Evolutionary conservation across 2,888 invertebrate genomes (phyloP), one percentile per base, ranked within the genome.

Genomic region (Parnassius orleans): DNA sequence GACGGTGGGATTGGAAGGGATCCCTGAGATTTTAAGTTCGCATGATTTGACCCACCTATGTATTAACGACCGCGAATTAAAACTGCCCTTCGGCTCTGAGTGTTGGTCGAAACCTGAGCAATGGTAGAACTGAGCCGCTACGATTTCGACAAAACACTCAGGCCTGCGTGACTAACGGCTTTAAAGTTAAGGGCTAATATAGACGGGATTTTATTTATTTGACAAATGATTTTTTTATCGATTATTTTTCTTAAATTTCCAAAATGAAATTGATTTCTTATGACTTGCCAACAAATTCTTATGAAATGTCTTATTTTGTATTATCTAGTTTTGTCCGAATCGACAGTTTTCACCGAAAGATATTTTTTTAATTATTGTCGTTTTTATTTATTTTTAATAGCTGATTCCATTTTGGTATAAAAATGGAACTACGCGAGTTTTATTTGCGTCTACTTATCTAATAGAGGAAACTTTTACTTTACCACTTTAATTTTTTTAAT

Each of bases 251-350:
- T 70, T 71, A 71, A 71, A 69, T 58, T 69, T 70, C 72, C 69
- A 33, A 33, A 70, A 71, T 51, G 54, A 62, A 66, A 60, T 69
- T 67, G 53, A 63, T 62, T 68, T 71, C 66, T 72, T 73, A 68
- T 73, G 72, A 79, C 85, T 84, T 85, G 85, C 85, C 85, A 82
- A 73, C 76, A 73, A 69, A 68, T 72, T 80, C 79, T 80, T 82
- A 78, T 81, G 59, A 63, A 60, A 57, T 57, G 60, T 68, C 63
- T 69, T 66, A 67, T 66, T 67, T 69, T 70, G 64, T 67, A 63
- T 63, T 61, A 47, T 68, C 56, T 68, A 64, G 57, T 64, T 60
- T 64, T 61, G 66, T 67, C 60, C 63, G 61, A 66, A 61, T 61
- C 52, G 66, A 61, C 61, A 56, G 63, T 69, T 67, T 69, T 66